Evolutionary conservation across 2,888 invertebrate genomes (phyloP), one percentile per base, ranked within the genome.

Genomic region (Coelinius sp.): DNA sequence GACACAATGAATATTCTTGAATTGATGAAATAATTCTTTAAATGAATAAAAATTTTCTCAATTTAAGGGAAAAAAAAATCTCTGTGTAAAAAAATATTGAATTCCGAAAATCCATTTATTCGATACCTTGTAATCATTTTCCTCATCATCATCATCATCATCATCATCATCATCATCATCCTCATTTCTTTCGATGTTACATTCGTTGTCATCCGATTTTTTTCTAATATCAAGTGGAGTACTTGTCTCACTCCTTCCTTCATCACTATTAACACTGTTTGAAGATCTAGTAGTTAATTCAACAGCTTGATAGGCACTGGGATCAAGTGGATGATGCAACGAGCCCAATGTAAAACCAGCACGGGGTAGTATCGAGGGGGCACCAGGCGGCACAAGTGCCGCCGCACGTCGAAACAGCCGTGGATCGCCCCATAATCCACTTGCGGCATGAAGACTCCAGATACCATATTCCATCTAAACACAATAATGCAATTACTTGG

Each of bases 401-500:
- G 86, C 83, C 73, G 85, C 84, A 71, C 83, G 85, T 79, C 84
- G 83, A 80, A 81, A 78, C 79, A 86, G 79, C 78, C 85, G 83
- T 80, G 85, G 85, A 81, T 86, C 86, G 78, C 82, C 84, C 86
- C 85, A 86, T 77, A 86, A 83, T 83, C 85, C 84, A 78, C 83
- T 83, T 82, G 85, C 85, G 80, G 83, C 84, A 77, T 85, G 86
- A 76, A 86, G 83, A 82, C 83, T 82, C 85, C 88, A 87, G 80
- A 87, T 85, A 81, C 88, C 88, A 87, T 88, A 87, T 85, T 88
- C 87, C 88, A 88, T 88, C 88, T 88, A 14, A 44, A 41, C 25
- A 41, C 38, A 24, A 25, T 49, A n/a, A 6, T 12, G 10, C 1
- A 14, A 22, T 35, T 27, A 56, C n/a, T n/a, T n/a, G n/a, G n/a